phyloP scores from a whole-genome alignment of 2,113 vertebrate genomes.

The Prunella fulvescens region DNA sequence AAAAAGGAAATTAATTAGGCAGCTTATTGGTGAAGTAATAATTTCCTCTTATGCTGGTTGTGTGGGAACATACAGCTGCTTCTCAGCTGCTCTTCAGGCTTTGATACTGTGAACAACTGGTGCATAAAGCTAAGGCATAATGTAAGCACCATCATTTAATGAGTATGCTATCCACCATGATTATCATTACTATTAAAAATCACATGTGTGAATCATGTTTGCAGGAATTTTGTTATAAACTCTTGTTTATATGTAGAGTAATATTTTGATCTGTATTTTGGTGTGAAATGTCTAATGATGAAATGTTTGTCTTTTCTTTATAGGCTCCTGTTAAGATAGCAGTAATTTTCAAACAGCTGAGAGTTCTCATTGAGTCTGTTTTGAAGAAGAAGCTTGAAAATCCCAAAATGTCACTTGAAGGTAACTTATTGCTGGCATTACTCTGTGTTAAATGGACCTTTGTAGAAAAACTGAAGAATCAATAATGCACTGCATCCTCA shows the following conservation, averaged over 20 bases:
- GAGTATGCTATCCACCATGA: background rate
- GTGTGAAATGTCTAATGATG: background rate
- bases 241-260: background rate
- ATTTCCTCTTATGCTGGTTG: background rate
- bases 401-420: slow-evolving; percentile 92
- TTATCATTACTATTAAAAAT: background rate
- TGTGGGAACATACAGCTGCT: background rate
- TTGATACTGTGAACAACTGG: background rate
- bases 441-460: background rate
- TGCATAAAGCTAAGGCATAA: background rate
- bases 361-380: slow-evolving; percentile 90
- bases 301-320: background rate
- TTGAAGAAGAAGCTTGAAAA: slow-evolving; percentile 93
- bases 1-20: background rate
- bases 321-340: slow-evolving; percentile 96
- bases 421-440: slow-evolving; percentile 68
- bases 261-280: background rate
- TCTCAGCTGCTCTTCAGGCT: background rate
- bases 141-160: background rate
- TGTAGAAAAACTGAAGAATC: background rate
- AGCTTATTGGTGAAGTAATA: background rate
- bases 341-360: slow-evolving; percentile 96
- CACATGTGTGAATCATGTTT: background rate
- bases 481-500: background rate
- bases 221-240: background rate